These are phyloP conservation scores for Chelonoidis abingdonii DNA, from an alignment of 2,113 vertebrate species.

Conservation along the genomic window DNA sequence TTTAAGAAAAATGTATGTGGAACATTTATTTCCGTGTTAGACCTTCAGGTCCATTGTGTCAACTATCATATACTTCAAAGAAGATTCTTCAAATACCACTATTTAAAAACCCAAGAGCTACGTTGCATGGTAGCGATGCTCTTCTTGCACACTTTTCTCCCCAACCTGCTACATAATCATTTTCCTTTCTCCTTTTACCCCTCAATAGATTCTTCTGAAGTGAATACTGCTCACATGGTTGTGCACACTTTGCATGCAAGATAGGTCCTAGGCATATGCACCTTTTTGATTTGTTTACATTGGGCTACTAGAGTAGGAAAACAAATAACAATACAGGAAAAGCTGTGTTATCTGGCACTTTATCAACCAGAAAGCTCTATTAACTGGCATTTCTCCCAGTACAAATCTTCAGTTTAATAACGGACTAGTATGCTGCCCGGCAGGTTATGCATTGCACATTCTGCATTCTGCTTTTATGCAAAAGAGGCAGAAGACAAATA, in stretches of 20 bases:
- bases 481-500: too few relatives aligned
- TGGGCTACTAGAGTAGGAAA: neutral
- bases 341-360: too few relatives aligned
- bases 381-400: too few relatives aligned
- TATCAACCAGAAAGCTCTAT: too few relatives aligned
- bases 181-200: neutral
- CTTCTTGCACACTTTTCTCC: neutral
- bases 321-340: neutral
- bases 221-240: rapidly evolving
- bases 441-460: too few relatives aligned
- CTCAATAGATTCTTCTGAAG: neutral
- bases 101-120: neutral
- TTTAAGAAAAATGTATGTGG: neutral
- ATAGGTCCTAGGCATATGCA: neutral
- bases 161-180: neutral
- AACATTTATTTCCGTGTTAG: neutral
- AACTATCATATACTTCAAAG: neutral
- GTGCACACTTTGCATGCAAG: neutral
- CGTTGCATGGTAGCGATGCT: neutral
- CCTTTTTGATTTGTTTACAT: neutral
- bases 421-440: too few relatives aligned
- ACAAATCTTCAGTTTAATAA: too few relatives aligned
- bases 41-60: neutral
- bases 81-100: neutral
- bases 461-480: too few relatives aligned